A percentile compares a stretch with the other conserved stretches of the same genome.
Conservation (phyloP, 2,113 vertebrate species). For the Aspiorhynchus laticeps region DNA sequence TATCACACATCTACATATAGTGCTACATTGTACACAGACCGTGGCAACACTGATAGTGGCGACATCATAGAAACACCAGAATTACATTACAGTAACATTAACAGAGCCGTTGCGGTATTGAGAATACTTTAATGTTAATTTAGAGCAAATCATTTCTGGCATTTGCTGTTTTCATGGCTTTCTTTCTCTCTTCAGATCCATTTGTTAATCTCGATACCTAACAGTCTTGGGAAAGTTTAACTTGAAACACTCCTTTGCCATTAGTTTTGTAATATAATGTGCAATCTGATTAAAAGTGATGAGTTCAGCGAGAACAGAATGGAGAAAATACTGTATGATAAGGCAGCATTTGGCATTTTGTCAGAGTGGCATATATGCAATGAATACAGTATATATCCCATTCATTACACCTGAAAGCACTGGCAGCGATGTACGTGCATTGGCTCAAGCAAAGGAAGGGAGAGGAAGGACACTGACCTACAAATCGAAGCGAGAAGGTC, state of each 20-base stretch:
- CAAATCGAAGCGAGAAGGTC: slow-evolving; percentile 25
- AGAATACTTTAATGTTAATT: slow-evolving; percentile 66
- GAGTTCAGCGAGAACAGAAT: slow-evolving; percentile 53
- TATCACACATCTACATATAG: slow-evolving; percentile 55
- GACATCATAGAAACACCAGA: slow-evolving; percentile 56
- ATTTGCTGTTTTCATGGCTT: slow-evolving; percentile 69
- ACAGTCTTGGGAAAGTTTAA: slow-evolving; percentile 48
- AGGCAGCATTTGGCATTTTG: slow-evolving; percentile 80
- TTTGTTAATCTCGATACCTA: slow-evolving; percentile 43
- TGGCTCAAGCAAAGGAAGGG: slow-evolving; percentile 57
- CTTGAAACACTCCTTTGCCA: slow-evolving; percentile 31
- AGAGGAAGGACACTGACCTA: slow-evolving; percentile 16
- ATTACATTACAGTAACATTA: slow-evolving; percentile 68
- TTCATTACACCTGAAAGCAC: slow-evolving; percentile 73
- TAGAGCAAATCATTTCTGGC: slow-evolving; percentile 59
- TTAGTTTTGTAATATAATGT: slow-evolving; percentile 35
- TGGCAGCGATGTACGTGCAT: slow-evolving; percentile 59
- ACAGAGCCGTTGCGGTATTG: slow-evolving; percentile 67
- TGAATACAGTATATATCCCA: slow-evolving; percentile 65
- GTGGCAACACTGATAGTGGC: slow-evolving; percentile 56
- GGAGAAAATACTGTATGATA: slow-evolving; percentile 62
- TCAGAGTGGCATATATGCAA: slow-evolving; percentile 69
- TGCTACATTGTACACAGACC: slow-evolving; percentile 51
- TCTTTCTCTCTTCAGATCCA: slow-evolving; percentile 46
- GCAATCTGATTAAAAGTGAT: slow-evolving; percentile 47